phyloP scores from a whole-genome alignment of 2,888 invertebrate genomes.

The Brachypalpus laphriformis region DNA sequence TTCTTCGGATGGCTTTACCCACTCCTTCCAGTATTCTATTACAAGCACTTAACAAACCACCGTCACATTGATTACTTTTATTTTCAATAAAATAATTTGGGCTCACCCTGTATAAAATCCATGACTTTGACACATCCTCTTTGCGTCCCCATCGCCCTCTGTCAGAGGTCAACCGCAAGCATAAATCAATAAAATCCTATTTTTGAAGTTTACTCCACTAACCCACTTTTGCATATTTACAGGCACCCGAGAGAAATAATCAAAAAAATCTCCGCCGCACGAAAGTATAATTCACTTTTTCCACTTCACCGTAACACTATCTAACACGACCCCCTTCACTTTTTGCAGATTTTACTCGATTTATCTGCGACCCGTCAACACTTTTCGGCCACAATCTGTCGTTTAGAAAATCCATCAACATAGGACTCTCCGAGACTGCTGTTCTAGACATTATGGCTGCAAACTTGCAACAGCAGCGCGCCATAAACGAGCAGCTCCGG shows the following conservation, averaged over 20 bases:
- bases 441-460: slow-evolving; percentile 97
- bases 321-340: background rate
- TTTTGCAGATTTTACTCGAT: background rate
- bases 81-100: too few relatives aligned
- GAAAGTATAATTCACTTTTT: slow-evolving; percentile 33
- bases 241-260: slow-evolving; percentile 26
- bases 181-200: slow-evolving; percentile 60
- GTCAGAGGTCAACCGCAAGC: slow-evolving; percentile 17
- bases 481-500: slow-evolving; percentile 95
- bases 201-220: slow-evolving; percentile 70
- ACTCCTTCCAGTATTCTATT: too few relatives aligned
- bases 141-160: slow-evolving; percentile 41
- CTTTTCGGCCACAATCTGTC: slow-evolving; percentile 60
- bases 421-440: slow-evolving; percentile 88
- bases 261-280: slow-evolving; percentile 26
- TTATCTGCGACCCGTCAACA: background rate
- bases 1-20: too few relatives aligned
- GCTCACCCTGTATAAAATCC: slow-evolving; percentile 31
- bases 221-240: slow-evolving; percentile 67
- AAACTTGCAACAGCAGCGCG: slow-evolving; percentile 94
- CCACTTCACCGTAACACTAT: background rate
- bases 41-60: too few relatives aligned
- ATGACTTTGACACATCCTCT: background rate
- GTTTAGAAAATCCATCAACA: slow-evolving; percentile 77
- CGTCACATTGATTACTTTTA: too few relatives aligned